Conservation (phyloP, 2,113 vertebrate genomes). For the Urocitellus parryii region DNA sequence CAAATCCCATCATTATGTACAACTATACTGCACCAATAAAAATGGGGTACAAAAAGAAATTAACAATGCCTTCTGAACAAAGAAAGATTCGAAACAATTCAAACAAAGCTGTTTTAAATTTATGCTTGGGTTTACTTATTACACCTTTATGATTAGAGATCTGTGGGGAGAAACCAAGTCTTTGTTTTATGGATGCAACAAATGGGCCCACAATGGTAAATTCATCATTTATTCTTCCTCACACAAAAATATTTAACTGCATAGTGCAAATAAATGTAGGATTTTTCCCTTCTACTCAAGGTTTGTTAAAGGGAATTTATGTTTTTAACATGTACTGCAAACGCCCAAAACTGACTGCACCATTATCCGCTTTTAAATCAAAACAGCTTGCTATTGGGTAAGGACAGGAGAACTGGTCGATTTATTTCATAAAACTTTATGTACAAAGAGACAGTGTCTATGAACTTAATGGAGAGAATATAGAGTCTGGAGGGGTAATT, state of each 20-base stretch:
- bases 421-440: conserved; percentile 92
- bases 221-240: conserved; percentile 63
- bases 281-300: conserved; percentile 80
- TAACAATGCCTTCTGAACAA: neutral
- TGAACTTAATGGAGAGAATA: conserved; percentile 89
- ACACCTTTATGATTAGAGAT: conserved; percentile 60
- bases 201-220: conserved; percentile 52
- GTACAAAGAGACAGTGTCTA: conserved; percentile 88
- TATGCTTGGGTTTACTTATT: conserved; percentile 66
- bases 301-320: conserved; percentile 82
- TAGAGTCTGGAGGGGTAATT: conserved; percentile 87
- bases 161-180: conserved; percentile 65
- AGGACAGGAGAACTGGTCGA: conserved; percentile 83
- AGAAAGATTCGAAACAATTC: conserved; percentile 43
- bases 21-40: no score
- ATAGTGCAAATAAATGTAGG: conserved; percentile 37
- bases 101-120: conserved; percentile 60
- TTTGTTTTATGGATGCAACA: conserved; percentile 74
- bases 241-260: conserved; percentile 55
- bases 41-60: no score
- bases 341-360: conserved; percentile 76
- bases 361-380: conserved; percentile 85
- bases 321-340: conserved; percentile 64
- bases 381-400: conserved; percentile 82
- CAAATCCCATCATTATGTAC: no score